These are phyloP conservation scores for Tetrapedia diversipes DNA, from an alignment of 2,888 invertebrate species.

Conservation along the genomic window DNA sequence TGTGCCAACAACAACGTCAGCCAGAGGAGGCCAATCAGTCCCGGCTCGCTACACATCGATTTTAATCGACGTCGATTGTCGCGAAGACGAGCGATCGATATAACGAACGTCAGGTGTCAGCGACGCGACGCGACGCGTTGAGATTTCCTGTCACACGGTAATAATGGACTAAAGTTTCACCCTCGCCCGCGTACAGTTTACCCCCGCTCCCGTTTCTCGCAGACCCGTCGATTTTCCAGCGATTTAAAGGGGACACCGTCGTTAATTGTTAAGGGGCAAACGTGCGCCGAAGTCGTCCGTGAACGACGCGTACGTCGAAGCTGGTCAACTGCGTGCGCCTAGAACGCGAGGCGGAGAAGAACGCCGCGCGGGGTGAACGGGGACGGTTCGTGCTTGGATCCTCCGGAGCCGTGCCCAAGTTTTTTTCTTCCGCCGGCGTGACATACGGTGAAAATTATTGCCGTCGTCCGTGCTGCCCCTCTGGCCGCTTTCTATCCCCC, in stretches of 20 bases:
- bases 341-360: constrained; percentile 34
- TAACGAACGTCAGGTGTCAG: constrained; percentile 28
- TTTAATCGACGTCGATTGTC: constrained; percentile 67
- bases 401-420: constrained; percentile 62
- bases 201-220: not conserved
- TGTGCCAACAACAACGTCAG: constrained; percentile 67
- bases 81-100: constrained; percentile 45
- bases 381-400: constrained; percentile 64
- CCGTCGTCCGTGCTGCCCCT: constrained; percentile 66
- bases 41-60: constrained; percentile 77
- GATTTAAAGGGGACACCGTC: constrained; percentile 6
- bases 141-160: constrained; percentile 29
- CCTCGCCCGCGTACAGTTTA: not conserved
- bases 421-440: constrained; percentile 58
- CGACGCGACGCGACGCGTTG: not conserved
- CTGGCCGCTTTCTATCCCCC: constrained; percentile 25
- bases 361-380: constrained; percentile 53
- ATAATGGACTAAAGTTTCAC: constrained; percentile 4
- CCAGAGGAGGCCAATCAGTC: constrained; percentile 77
- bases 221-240: constrained; percentile 7
- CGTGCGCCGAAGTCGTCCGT: too few relatives aligned
- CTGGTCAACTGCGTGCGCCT: constrained; percentile 23
- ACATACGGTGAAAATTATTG: constrained; percentile 72
- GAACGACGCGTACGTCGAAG: too few relatives aligned
- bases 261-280: not conserved